phyloP scores from a whole-genome alignment of 2,888 invertebrate species.

The Dynastes tityus region DNA sequence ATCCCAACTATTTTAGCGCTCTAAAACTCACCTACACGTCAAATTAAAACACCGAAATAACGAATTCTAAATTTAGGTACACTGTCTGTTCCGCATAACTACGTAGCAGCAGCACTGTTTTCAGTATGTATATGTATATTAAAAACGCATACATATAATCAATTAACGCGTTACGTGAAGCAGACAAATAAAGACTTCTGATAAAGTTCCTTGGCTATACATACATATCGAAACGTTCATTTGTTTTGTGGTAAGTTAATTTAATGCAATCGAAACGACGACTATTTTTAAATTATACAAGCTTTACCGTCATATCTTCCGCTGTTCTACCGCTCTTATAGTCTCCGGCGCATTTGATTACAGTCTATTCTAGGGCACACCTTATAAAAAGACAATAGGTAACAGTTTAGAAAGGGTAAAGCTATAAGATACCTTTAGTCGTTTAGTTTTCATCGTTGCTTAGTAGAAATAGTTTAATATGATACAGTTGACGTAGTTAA shows the following conservation, averaged over 20 bases:
- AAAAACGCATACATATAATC: background rate
- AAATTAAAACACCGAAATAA: slow-evolving; percentile 32
- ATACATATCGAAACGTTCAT: background rate
- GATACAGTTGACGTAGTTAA: background rate
- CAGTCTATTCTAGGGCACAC: slow-evolving; percentile 16
- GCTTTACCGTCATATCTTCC: no score
- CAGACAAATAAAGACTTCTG: background rate
- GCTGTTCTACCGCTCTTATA: background rate
- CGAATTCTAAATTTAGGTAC: slow-evolving; percentile 30
- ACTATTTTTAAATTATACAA: slow-evolving; percentile 7
- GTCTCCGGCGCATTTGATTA: background rate
- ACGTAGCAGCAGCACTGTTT: background rate
- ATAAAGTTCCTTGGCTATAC: background rate
- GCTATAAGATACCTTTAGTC: background rate
- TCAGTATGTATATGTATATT: slow-evolving; percentile 3
- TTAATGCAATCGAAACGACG: slow-evolving; percentile 6
- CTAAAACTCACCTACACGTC: slow-evolving; percentile 34
- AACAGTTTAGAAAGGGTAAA: slow-evolving; percentile 15
- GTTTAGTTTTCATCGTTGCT: background rate
- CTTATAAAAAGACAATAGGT: slow-evolving; percentile 25
- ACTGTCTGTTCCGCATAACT: slow-evolving; percentile 28
- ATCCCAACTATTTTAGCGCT: slow-evolving; percentile 19
- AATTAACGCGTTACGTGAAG: slow-evolving; percentile 9
- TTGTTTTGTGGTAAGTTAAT: slow-evolving; percentile 10
- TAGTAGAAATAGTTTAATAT: background rate